Evolutionary conservation across 2,113 vertebrate genomes (phyloP).

Genomic region (Eolophus roseicapilla): DNA sequence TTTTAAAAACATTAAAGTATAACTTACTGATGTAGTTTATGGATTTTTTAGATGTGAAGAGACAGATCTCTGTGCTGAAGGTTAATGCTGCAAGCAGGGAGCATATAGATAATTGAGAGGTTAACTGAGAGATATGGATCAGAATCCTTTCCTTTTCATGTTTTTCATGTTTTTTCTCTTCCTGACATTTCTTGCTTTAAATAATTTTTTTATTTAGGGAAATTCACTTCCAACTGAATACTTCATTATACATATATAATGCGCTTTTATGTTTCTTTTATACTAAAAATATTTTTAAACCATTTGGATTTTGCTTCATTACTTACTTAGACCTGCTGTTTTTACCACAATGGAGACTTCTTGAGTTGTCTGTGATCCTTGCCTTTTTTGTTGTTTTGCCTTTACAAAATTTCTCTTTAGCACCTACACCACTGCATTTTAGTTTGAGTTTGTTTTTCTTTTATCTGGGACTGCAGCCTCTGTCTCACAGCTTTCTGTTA

Average conservation of each 20-base stretch:
- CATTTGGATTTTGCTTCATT: not conserved
- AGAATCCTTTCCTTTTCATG: not conserved
- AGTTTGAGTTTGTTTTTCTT: not conserved
- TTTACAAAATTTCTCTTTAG: not conserved
- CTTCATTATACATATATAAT: not conserved
- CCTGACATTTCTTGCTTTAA: not conserved
- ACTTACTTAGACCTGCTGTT: not conserved
- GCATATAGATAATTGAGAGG: not conserved
- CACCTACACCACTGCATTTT: not conserved
- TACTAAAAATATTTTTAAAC: not conserved
- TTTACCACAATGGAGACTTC: not conserved
- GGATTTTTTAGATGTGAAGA: not conserved
- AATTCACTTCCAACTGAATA: not conserved
- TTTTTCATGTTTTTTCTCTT: not conserved
- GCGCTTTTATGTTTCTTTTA: no score
- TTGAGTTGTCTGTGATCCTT: not conserved
- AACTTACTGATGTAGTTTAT: not conserved
- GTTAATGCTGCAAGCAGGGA: not conserved
- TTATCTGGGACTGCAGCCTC: rapidly evolving
- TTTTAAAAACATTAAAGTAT: not conserved
- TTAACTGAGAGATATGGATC: not conserved
- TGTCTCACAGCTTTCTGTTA: not conserved
- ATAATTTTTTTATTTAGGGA: not conserved
- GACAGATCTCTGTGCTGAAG: not conserved
- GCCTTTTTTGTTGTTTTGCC: not conserved